A percentile compares a stretch with the other conserved stretches of the same genome.
Evolutionary conservation across 2,888 invertebrate genomes (phyloP).

Genomic region (Ichneumoninae sp.): DNA sequence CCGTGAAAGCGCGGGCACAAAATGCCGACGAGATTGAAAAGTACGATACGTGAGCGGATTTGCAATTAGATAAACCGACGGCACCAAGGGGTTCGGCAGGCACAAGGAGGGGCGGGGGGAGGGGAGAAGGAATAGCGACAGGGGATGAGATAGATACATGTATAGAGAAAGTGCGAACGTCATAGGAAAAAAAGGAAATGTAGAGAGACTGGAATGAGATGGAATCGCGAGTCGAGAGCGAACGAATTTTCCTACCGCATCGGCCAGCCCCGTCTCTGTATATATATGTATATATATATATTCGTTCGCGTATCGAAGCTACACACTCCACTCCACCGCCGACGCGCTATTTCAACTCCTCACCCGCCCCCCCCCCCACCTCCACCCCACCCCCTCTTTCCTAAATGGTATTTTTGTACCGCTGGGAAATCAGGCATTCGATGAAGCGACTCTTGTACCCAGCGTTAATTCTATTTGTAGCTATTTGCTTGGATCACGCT

Average conservation of each 20-base stretch:
- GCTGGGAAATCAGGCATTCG: constrained; percentile 79
- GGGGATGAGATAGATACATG: constrained; percentile 21
- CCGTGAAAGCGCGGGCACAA: constrained; percentile 59
- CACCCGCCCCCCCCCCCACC: background rate
- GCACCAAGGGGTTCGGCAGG: constrained; percentile 20
- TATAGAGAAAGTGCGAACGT: constrained; percentile 8
- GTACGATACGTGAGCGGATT: constrained; percentile 68
- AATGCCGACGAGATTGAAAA: constrained; percentile 67
- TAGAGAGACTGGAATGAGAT: constrained; percentile 13
- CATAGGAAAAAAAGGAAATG: constrained; percentile 3
- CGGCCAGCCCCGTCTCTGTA: background rate
- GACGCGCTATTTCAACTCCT: constrained; percentile 40
- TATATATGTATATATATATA: background rate
- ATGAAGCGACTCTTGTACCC: constrained; percentile 74
- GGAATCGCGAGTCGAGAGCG: constrained; percentile 57
- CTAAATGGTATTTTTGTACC: constrained; percentile 78
- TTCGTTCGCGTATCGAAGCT: constrained; percentile 43
- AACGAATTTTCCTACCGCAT: constrained; percentile 67
- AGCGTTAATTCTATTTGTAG: constrained; percentile 79
- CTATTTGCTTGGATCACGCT: constrained; percentile 71
- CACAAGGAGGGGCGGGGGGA: background rate
- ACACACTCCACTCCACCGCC: constrained; percentile 12
- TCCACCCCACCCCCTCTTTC: constrained; percentile 39
- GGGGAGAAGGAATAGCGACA: constrained; percentile 32
- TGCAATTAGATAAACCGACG: constrained; percentile 68